Evolutionary conservation across 1,140 invertebrate species (phyloP), one percentile per base, ranked within the genome.

Genomic region (Tigriopus japonicus): DNA sequence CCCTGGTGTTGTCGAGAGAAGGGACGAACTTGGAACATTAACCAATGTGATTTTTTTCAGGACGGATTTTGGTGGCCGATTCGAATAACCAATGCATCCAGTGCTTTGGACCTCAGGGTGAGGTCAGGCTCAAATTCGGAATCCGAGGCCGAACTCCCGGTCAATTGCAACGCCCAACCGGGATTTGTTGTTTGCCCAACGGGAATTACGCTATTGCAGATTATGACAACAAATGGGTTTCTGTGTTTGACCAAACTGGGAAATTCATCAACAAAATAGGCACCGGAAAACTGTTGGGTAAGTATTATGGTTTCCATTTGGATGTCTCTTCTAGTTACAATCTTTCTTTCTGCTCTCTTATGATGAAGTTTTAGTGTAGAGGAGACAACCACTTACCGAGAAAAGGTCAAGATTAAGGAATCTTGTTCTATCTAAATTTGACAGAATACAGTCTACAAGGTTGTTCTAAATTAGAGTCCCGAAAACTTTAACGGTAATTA

Each of bases 201-300:
- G 77, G 76, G 2, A 76, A 77, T 64, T 77, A 73, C 65, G 69
- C 77, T n/a, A 71, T 80, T 1, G 75, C 77, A 7, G 78, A 80
- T 64, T 79, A 78, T 66, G 78, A 79, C 63, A 79, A 78, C 64
- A 76, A 76, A 66, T 78, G 77, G 73, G 70, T 79, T 42, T 76
- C 74, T 64, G 70, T 79, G 14, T 78, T 74, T 67, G 71, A 73
- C 59, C 71, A 71, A 1, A 75, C 74, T 62, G 78, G 78, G 14
- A 77, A 78, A 66, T 79, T 76, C 67, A 66, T 78, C 40, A 75
- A 69, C 59, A 69, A 76, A 62, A 71, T 79, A 49, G 77, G 78
- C 9, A 71, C 72, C 56, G 75, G 76, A 55, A 77, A 76, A 65
- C 70, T 79, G 17, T 65, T 77, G n/a, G 77, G 69, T 70, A 63